A percentile compares a stretch with the other conserved stretches of the same genome.
Evolutionary conservation across 2,888 invertebrate genomes (phyloP).

Genomic region (Serrognathus titanus): DNA sequence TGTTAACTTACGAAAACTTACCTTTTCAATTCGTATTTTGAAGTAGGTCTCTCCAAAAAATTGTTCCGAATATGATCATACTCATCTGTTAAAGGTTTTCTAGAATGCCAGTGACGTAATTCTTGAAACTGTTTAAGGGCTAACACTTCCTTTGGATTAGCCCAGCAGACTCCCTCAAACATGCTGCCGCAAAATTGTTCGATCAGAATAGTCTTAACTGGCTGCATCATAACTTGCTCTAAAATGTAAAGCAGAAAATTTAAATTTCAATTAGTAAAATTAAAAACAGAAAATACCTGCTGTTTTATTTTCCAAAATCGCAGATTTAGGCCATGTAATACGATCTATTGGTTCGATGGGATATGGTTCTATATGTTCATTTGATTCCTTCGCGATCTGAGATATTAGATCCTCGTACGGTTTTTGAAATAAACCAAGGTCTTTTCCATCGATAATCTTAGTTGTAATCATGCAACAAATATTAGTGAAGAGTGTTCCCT

Average conservation of each 20-base stretch:
- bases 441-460: slow-evolving; percentile 2
- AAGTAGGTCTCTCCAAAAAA: neutral
- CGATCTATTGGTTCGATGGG: slow-evolving; percentile 5
- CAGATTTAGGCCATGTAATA: too few species aligned
- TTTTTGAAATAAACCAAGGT: slow-evolving; percentile 8
- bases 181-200: slow-evolving; percentile 9
- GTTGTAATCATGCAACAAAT: slow-evolving; percentile 5
- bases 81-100: slow-evolving; percentile 14
- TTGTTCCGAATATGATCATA: slow-evolving; percentile 4
- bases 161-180: slow-evolving; percentile 10
- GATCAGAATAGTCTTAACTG: slow-evolving; percentile 10
- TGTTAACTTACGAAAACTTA: too few species aligned
- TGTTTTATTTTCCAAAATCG: neutral
- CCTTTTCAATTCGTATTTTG: too few species aligned
- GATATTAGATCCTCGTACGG: slow-evolving; percentile 11
- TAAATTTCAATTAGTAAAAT: too few species aligned
- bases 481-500: slow-evolving; percentile 12
- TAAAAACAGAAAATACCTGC: neutral
- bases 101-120: slow-evolving; percentile 14
- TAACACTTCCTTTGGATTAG: neutral
- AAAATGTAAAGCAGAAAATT: neutral
- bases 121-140: slow-evolving; percentile 8
- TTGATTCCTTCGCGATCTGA: neutral
- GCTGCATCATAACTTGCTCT: slow-evolving; percentile 8
- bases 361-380: slow-evolving; percentile 6